Percentiles rank a stretch among this genome's conserved stretches.
Evolutionary conservation across 2,888 invertebrate genomes (phyloP).

Genomic region (Apotomis betuletana): DNA sequence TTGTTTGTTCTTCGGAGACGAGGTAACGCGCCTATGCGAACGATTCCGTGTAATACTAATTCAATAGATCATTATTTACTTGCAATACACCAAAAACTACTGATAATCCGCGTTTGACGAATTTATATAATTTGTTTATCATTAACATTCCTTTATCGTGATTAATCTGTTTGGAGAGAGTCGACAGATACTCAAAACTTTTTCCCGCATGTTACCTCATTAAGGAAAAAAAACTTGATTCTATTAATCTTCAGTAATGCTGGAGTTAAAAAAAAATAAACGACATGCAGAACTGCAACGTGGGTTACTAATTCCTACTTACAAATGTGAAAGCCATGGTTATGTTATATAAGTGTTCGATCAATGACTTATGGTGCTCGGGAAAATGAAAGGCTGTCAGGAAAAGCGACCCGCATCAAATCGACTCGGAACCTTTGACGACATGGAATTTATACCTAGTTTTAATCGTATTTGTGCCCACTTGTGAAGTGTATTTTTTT

Average conservation of each 20-base stretch:
- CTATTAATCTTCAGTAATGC: neutral
- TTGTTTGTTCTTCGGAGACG: slow-evolving; percentile 5
- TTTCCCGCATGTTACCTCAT: slow-evolving; percentile 11
- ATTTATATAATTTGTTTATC: slow-evolving; percentile 30
- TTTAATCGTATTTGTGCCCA: slow-evolving; percentile 9
- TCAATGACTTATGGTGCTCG: slow-evolving; percentile 14
- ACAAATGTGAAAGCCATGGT: slow-evolving; percentile 30
- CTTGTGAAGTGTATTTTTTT: slow-evolving; percentile 1
- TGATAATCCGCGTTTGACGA: slow-evolving; percentile 10
- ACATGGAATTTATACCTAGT: slow-evolving; percentile 9
- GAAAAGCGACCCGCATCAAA: neutral
- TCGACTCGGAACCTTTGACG: neutral
- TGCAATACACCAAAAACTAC: slow-evolving; percentile 17
- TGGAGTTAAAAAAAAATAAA: slow-evolving; percentile 20
- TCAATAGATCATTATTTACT: slow-evolving; percentile 19
- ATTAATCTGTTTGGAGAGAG: slow-evolving; percentile 40
- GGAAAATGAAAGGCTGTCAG: slow-evolving; percentile 4
- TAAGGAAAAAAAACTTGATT: slow-evolving; percentile 13
- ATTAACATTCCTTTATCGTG: slow-evolving; percentile 21
- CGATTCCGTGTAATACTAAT: slow-evolving; percentile 13
- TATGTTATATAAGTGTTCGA: slow-evolving; percentile 26
- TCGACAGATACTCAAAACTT: slow-evolving; percentile 25
- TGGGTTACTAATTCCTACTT: slow-evolving; percentile 18
- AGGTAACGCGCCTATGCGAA: slow-evolving; percentile 10
- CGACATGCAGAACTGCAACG: slow-evolving; percentile 12